Evolutionary conservation across 53 echinoderm and acorn worm genomes (phyloP).

Genomic region (Echinometra lucunter): DNA sequence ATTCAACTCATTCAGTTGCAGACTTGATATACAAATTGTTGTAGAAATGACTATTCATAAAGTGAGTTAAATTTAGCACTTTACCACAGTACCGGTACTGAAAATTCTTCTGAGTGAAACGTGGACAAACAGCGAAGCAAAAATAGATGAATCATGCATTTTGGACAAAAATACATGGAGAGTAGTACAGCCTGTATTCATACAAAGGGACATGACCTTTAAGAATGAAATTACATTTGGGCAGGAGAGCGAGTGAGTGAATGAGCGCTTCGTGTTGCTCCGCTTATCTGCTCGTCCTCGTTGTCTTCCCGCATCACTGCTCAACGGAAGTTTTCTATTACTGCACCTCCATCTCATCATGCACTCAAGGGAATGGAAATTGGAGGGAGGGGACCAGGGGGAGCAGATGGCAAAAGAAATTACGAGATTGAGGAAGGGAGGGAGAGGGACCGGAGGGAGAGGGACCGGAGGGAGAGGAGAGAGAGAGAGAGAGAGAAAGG

Average conservation of each 20-base stretch:
- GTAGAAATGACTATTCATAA: neutral
- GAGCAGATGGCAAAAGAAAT: neutral
- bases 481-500: conserved; percentile 1
- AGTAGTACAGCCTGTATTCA: neutral
- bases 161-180: neutral
- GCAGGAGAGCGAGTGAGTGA: conserved; percentile 5
- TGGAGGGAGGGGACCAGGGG: neutral
- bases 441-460: neutral
- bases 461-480: neutral
- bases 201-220: conserved; percentile 30
- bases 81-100: neutral
- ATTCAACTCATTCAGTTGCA: neutral
- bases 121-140: neutral
- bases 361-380: conserved; percentile 24
- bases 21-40: neutral
- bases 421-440: neutral
- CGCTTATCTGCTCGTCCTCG: conserved; percentile 17
- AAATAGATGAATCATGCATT: conserved; percentile 48
- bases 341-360: conserved; percentile 45
- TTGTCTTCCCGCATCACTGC: conserved; percentile 59
- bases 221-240: conserved; percentile 46
- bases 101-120: neutral
- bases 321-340: conserved; percentile 63
- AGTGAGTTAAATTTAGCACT: neutral
- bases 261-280: conserved; percentile 32